These are phyloP conservation scores for Raphicerus campestris DNA, from an alignment of 2,113 vertebrate genomes.

Conservation along the genomic window DNA sequence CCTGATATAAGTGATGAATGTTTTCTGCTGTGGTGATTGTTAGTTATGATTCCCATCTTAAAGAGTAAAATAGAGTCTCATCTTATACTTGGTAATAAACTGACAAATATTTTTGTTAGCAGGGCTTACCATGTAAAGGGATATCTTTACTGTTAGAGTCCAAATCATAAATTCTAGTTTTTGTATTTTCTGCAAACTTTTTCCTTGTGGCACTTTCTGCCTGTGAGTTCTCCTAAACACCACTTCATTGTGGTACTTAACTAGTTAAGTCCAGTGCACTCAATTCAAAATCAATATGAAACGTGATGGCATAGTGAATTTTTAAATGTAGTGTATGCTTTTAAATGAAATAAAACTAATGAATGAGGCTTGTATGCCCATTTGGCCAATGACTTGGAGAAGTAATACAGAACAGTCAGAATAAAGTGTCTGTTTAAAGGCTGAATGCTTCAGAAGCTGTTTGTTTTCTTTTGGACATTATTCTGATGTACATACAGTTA, in stretches of 20 bases:
- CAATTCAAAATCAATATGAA: slow-evolving; percentile 26
- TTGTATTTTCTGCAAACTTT: neutral
- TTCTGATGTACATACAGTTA: neutral
- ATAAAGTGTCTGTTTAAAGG: slow-evolving; percentile 18
- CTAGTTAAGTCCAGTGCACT: neutral
- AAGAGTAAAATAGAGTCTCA: neutral
- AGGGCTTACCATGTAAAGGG: neutral
- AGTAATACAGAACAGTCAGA: neutral
- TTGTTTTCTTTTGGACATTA: slow-evolving; percentile 10
- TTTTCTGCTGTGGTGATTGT: neutral
- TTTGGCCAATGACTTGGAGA: neutral
- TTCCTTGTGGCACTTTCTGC: neutral
- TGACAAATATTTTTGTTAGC: neutral
- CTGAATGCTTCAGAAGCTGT: neutral
- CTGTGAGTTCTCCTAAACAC: neutral
- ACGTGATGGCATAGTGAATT: neutral
- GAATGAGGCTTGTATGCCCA: neutral
- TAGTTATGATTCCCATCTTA: neutral
- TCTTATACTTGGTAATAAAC: neutral
- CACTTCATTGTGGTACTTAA: neutral
- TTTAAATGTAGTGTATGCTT: neutral
- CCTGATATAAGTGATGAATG: neutral
- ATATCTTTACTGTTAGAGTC: neutral
- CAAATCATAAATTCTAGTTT: neutral
- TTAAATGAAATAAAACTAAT: neutral